Evolutionary conservation across 1,140 invertebrate species (phyloP).

Genomic region (Nephila pilipes): DNA sequence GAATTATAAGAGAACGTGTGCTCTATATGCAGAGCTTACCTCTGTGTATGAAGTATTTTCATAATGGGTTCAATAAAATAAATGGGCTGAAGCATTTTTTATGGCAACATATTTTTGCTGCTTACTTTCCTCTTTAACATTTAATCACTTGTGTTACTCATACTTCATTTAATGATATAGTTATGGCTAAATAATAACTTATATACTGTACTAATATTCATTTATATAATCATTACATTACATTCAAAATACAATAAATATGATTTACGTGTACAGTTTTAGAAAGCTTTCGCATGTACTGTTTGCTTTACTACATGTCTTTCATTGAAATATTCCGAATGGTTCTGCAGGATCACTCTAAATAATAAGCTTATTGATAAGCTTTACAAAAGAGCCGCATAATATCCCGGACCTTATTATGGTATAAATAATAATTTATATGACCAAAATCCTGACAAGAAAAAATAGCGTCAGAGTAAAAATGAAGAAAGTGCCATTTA

Average conservation of each 20-base stretch:
- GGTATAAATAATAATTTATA: conserved; percentile 40
- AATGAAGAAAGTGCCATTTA: conserved; percentile 52
- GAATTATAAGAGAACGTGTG: too few species aligned
- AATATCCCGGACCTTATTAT: conserved; percentile 4
- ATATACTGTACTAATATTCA: too few species aligned
- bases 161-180: too few species aligned
- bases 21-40: too few species aligned
- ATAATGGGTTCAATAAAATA: too few species aligned
- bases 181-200: too few species aligned
- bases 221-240: too few species aligned
- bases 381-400: neutral
- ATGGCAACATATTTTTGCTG: too few species aligned
- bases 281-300: neutral
- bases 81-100: too few species aligned
- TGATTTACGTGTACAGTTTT: neutral
- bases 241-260: neutral
- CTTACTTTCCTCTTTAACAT: too few species aligned
- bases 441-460: conserved; percentile 30
- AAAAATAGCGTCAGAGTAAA: conserved; percentile 14
- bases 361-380: conserved; percentile 1
- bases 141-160: too few species aligned
- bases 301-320: neutral
- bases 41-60: too few species aligned
- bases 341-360: neutral
- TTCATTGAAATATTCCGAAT: neutral